Base-by-base conservation (phyloP, 2,888 invertebrate species). In the Chalcis sispes region DNA sequence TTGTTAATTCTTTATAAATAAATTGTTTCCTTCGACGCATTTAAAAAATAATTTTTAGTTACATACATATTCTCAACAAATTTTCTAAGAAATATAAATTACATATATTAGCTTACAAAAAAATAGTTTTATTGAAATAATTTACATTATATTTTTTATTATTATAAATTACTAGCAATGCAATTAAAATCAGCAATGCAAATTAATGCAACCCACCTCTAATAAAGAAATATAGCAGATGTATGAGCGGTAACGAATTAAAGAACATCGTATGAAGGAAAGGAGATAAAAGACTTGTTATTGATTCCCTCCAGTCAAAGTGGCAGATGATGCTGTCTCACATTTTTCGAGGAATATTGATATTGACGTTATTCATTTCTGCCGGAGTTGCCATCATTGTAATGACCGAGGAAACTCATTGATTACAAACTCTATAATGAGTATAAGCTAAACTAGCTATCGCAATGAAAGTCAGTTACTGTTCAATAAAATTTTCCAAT, bases 291-390 rank as follows among this genome's bases (percentile, higher is more conserved):
- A 54, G 46, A 73, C 56, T 77, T 72, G 62, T 70, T 75, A 79
- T 76, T 78, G 67, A 72, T 83, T 82, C 83, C 79, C 82, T 83
- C 80, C 84, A 87, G 86, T 85, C 85, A 79, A 79, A 81, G 82
- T 84, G 85, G 85, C 83, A 82, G 85, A 83, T 80, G 83, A 82
- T 85, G 78, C 81, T 82, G 80, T 82, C 83, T 79, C 75, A 81
- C 79, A 81, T 85, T 80, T 83, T 82, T 83, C 85, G 81, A 83
- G 84, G 85, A 81, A 82, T 85, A 84, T 82, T 87, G 81, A 71
- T 85, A 79, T 83, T 83, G 73, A 83, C 83, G 70, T 83, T 86
- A 81, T 81, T 86, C 81, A 66, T 85, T 79, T 83, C 85, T 80
- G 81, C 85, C 81, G 87, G 85, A 82, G 80, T 86, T 77, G 78